phyloP scores from a whole-genome alignment of 2,113 vertebrate species.

The Macheiramphus alcinus region DNA sequence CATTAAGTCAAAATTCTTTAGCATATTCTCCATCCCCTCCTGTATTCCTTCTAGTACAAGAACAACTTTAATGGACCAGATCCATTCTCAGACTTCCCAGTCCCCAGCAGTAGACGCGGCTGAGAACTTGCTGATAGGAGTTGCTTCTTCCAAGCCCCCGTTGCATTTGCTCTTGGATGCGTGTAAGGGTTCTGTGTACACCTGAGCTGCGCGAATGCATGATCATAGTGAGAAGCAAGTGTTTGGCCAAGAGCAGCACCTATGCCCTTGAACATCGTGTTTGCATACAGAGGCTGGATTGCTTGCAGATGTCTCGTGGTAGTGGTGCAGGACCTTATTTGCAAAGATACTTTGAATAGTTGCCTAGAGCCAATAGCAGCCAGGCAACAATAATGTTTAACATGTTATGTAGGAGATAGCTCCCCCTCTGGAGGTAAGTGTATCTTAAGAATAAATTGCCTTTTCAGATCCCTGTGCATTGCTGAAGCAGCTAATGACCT shows the following conservation, averaged over 20 bases:
- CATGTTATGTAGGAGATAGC: accelerated
- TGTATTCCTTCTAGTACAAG: neutral
- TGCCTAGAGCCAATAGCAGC: neutral
- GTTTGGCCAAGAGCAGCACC: neutral
- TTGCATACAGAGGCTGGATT: accelerated
- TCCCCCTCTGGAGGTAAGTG: neutral
- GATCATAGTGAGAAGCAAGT: accelerated
- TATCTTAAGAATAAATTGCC: neutral
- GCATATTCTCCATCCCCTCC: neutral
- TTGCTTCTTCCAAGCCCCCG: neutral
- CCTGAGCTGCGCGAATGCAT: accelerated
- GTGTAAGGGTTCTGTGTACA: neutral
- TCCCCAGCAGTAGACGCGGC: neutral
- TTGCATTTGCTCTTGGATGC: neutral
- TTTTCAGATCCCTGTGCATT: neutral
- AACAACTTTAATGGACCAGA: neutral
- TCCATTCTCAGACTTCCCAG: neutral
- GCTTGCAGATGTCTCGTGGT: neutral
- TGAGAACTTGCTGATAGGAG: neutral
- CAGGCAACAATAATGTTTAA: neutral
- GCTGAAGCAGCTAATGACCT: neutral
- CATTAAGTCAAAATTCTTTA: neutral
- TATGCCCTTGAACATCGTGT: accelerated
- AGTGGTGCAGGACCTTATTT: neutral
- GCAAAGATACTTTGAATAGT: neutral